These are phyloP conservation scores for Daubentonia madagascariensis DNA, from an alignment of 2,113 vertebrate genomes.

Conservation along the genomic window DNA sequence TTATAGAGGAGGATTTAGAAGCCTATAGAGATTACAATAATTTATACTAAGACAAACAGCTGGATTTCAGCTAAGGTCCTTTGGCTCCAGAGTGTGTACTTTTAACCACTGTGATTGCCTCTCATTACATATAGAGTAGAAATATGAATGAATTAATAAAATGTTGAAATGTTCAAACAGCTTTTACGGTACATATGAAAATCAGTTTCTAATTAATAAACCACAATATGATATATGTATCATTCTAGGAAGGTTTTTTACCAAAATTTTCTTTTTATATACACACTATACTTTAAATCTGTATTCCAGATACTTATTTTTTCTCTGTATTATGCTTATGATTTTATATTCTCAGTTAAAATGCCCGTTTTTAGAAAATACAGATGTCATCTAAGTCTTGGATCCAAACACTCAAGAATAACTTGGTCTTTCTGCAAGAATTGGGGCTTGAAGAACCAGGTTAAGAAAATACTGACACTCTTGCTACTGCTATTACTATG, in stretches of 20 bases:
- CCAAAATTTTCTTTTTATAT: neutral
- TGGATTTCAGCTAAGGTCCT: neutral
- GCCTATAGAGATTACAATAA: neutral
- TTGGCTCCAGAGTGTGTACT: neutral
- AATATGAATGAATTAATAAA: neutral
- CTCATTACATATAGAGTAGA: neutral
- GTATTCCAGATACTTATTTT: neutral
- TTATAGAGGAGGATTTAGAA: neutral
- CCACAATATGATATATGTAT: neutral
- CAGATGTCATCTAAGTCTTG: neutral
- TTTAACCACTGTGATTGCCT: neutral
- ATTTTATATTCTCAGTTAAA: neutral
- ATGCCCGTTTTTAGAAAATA: neutral
- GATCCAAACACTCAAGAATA: neutral
- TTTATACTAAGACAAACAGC: neutral
- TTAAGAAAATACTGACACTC: neutral
- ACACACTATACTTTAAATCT: neutral
- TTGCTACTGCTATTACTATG: neutral
- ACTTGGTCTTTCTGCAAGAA: neutral
- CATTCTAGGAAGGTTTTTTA: neutral
- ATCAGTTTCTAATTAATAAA: neutral
- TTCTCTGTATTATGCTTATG: neutral
- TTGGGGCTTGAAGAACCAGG: neutral
- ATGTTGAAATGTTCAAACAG: neutral
- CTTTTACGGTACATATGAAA: neutral